Conservation (phyloP, 2,113 vertebrate species). For the Aegotheles bennettii region DNA sequence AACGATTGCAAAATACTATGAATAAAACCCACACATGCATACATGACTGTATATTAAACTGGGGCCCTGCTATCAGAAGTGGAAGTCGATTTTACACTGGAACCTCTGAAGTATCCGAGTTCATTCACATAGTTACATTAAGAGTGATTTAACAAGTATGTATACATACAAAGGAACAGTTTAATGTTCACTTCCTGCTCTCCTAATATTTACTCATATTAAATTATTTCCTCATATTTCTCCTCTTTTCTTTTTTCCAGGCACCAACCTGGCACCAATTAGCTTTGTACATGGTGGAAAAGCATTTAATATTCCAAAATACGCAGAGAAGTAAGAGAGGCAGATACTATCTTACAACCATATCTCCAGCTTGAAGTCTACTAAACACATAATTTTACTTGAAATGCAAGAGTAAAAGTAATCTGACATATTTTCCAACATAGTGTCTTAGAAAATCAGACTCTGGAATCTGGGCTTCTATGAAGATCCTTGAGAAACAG, state of each 20-base stretch:
- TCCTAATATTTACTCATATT: not conserved
- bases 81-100: not conserved
- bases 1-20: not conserved
- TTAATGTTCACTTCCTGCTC: not conserved
- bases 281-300: not conserved
- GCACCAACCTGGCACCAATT: not conserved
- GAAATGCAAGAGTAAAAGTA: not conserved
- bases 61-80: not conserved
- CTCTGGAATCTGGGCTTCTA: not conserved
- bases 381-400: not conserved
- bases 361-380: not conserved
- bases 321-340: not conserved
- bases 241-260: not conserved
- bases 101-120: not conserved
- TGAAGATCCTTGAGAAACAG: not conserved
- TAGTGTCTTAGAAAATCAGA: not conserved
- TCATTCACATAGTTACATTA: not conserved
- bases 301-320: not conserved
- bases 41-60: not conserved
- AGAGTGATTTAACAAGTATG: not conserved
- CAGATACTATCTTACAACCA: not conserved
- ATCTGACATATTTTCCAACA: not conserved
- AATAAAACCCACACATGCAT: not conserved
- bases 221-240: not conserved
- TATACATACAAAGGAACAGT: not conserved